phyloP scores from a whole-genome alignment of 2,797 vertebrate species.

The Cirrhinus molitorella region DNA sequence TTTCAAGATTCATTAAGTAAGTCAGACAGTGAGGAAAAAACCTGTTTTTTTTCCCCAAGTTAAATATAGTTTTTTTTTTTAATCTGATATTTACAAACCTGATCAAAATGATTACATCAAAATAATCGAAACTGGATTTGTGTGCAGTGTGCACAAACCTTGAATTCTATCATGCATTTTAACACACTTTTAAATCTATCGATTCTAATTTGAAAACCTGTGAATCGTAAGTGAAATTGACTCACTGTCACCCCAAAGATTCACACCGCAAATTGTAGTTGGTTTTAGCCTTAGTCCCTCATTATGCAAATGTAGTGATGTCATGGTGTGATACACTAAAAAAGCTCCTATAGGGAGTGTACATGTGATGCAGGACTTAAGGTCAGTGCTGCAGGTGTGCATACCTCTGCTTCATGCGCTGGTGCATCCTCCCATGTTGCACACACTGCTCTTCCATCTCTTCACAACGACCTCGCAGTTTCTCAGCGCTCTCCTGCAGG shows the following conservation, averaged over 20 bases:
- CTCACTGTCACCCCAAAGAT: not conserved
- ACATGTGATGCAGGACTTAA: constrained; percentile 15
- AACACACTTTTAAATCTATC: not conserved
- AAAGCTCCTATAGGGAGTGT: not conserved
- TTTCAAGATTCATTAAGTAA: not conserved
- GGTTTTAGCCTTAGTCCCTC: not conserved
- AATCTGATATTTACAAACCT: not conserved
- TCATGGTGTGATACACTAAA: constrained; percentile 4
- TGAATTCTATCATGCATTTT: not conserved
- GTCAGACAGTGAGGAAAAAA: not conserved
- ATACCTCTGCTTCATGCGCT: constrained; percentile 92
- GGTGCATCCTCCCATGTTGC: constrained; percentile 90
- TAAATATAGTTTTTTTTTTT: not conserved
- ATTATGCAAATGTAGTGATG: constrained; percentile 13
- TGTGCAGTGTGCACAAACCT: not conserved
- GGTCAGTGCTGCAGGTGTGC: constrained; percentile 47
- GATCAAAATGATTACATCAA: not conserved
- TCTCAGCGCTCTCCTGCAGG: constrained; percentile 81
- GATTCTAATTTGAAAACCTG: not conserved
- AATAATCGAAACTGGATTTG: not conserved
- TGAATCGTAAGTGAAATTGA: not conserved
- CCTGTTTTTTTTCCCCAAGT: not conserved
- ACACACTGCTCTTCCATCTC: constrained; percentile 92
- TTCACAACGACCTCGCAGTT: constrained; percentile 83
- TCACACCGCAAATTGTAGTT: not conserved